phyloP scores from a whole-genome alignment of 2,113 vertebrate species.

The Coptodon rendalli region DNA sequence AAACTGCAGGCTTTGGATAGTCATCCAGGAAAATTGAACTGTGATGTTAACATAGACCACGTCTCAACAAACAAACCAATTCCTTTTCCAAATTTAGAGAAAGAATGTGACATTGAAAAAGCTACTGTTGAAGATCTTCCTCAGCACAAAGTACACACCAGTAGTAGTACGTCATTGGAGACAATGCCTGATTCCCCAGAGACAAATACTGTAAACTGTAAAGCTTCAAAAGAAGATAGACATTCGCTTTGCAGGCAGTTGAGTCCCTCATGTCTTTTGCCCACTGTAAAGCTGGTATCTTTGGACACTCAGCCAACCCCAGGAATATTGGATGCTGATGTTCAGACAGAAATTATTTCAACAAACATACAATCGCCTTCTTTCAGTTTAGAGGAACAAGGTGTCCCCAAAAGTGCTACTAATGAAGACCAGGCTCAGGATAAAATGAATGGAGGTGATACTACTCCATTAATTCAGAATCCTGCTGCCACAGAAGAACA shows the following conservation, averaged over 20 bases:
- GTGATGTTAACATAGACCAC: not conserved
- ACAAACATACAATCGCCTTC: not conserved
- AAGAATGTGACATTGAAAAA: not conserved
- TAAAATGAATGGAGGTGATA: not conserved
- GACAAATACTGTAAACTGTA: not conserved
- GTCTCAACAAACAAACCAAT: not conserved
- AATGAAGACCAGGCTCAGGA: not conserved
- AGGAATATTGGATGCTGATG: not conserved
- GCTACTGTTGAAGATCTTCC: not conserved
- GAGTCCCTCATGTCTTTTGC: not conserved
- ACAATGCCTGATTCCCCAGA: not conserved
- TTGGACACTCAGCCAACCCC: not conserved
- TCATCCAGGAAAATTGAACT: not conserved
- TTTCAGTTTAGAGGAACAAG: not conserved
- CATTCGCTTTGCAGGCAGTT: slow-evolving; percentile 1
- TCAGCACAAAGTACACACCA: not conserved
- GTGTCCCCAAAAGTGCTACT: not conserved
- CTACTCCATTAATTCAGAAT: not conserved
- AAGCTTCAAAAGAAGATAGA: not conserved
- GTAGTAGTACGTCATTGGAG: not conserved
- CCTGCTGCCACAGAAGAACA: not conserved
- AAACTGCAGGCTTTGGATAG: not conserved
- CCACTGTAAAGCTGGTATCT: not conserved
- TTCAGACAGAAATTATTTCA: not conserved
- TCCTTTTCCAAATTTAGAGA: not conserved